These are phyloP conservation scores for Miltochrista miniata DNA, from an alignment of 2,888 invertebrate species.

Conservation along the genomic window DNA sequence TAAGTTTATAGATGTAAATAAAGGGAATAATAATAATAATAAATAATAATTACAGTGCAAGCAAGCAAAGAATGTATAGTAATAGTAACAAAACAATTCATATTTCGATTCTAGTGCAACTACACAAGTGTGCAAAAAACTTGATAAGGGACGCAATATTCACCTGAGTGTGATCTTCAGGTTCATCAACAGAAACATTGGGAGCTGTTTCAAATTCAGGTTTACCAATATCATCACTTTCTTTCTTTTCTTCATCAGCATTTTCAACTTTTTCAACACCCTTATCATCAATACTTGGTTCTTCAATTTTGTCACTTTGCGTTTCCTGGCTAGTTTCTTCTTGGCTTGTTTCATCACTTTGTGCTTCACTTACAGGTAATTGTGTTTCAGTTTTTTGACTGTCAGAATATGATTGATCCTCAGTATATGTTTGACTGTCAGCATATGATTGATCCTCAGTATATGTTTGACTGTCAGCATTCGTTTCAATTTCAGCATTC, in stretches of 20 bases:
- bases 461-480: not conserved
- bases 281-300: constrained; percentile 36
- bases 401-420: constrained; percentile 6
- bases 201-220: constrained; percentile 82
- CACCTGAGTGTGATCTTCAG: constrained; percentile 76
- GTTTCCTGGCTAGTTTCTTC: constrained; percentile 17
- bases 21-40: too few relatives aligned
- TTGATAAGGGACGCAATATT: constrained; percentile 4
- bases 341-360: constrained; percentile 23
- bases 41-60: too few relatives aligned
- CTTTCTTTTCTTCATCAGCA: constrained; percentile 47
- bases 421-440: constrained; percentile 18
- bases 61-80: too few relatives aligned
- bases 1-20: too few relatives aligned
- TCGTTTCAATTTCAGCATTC: not conserved
- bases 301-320: not conserved
- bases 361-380: constrained; percentile 33
- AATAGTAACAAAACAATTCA: too few relatives aligned
- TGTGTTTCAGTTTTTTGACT: constrained; percentile 37
- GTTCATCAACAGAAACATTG: constrained; percentile 68
- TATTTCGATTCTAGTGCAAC: too few relatives aligned
- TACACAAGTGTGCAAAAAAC: not conserved
- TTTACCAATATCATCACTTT: constrained; percentile 60
- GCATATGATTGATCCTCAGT: not conserved
- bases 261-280: constrained; percentile 37